A percentile compares a stretch with the other conserved stretches of the same genome.
Conservation (phyloP, 2,113 vertebrate genomes). For the Ochotona curzoniae region DNA sequence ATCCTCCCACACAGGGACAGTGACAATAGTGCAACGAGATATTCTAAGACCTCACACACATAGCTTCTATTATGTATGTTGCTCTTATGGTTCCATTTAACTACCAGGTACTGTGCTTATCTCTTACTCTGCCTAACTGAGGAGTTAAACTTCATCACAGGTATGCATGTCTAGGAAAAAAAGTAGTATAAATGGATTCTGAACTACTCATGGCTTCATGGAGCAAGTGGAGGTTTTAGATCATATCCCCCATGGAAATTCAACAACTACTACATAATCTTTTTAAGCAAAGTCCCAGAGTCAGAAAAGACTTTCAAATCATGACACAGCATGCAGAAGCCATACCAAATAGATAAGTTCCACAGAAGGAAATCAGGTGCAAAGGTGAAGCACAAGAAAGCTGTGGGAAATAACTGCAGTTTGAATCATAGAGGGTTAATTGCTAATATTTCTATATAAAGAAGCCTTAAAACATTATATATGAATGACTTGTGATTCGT, state of each 20-base stretch:
- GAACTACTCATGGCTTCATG: background rate
- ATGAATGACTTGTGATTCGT: too few species aligned
- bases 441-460: background rate
- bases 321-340: background rate
- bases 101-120: background rate
- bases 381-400: constrained; percentile 5
- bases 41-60: background rate
- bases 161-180: background rate
- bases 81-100: background rate
- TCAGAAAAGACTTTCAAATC: background rate
- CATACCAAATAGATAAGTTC: background rate
- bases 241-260: background rate
- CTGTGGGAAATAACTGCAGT: background rate
- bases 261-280: background rate
- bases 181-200: background rate
- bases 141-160: background rate
- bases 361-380: background rate
- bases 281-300: background rate
- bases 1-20: background rate
- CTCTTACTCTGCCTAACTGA: background rate
- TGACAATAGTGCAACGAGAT: background rate
- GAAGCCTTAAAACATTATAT: background rate
- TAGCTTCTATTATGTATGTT: background rate
- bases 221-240: background rate
- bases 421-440: background rate